phyloP scores from a whole-genome alignment of 2,797 vertebrate species.

The Neosalanx taihuensis region DNA sequence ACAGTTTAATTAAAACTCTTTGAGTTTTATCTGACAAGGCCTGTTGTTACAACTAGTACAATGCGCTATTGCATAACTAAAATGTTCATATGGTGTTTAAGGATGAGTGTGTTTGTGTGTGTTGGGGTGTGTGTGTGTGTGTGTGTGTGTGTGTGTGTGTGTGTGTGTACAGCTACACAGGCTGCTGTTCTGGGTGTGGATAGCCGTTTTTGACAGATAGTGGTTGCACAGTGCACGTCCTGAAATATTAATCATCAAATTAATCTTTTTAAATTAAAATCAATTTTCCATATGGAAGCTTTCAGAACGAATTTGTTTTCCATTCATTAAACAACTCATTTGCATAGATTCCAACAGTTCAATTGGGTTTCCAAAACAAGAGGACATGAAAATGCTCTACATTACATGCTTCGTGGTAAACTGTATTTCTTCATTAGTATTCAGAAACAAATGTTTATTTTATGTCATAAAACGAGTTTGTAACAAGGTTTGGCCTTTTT shows the following conservation, averaged over 20 bases:
- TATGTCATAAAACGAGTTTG: too few species aligned
- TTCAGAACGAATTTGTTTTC: not conserved
- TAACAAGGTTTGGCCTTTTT: too few species aligned
- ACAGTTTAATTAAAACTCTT: constrained; percentile 59
- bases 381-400: too few species aligned
- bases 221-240: not conserved
- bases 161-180: not conserved
- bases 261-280: not conserved
- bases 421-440: too few species aligned
- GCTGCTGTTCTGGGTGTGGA: too few species aligned
- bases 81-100: not conserved
- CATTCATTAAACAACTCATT: not conserved
- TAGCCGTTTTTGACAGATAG: not conserved
- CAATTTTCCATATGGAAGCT: not conserved
- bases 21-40: constrained; percentile 45
- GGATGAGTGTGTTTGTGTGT: not conserved
- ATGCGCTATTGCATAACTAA: constrained; percentile 1
- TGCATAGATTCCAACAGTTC: not conserved
- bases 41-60: constrained; percentile 31
- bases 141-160: not conserved
- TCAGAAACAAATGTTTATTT: too few species aligned
- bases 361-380: too few species aligned
- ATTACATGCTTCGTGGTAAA: too few species aligned
- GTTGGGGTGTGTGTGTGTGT: not conserved
- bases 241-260: constrained; percentile 6